Percentiles rank a stretch among this genome's conserved stretches.
These are phyloP conservation scores for Andrena dorsata DNA, from an alignment of 2,888 invertebrate genomes.

Conservation along the genomic window DNA sequence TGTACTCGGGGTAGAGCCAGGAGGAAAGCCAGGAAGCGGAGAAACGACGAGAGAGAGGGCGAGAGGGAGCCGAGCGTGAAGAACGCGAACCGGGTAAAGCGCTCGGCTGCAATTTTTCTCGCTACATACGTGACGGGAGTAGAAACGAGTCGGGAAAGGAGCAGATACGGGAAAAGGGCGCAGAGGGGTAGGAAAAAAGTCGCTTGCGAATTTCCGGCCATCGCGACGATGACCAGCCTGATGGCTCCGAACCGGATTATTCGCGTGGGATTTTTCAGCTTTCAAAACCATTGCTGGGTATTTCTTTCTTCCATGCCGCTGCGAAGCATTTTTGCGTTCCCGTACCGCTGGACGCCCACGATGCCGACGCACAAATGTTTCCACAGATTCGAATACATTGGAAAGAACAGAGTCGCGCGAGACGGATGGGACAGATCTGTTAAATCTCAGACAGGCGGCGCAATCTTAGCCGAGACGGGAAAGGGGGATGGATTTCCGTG, in stretches of 20 bases:
- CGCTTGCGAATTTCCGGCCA: slow-evolving; percentile 77
- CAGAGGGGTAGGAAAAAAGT: slow-evolving; percentile 65
- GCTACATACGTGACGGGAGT: slow-evolving; percentile 85
- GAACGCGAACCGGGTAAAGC: slow-evolving; percentile 84
- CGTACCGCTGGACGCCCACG: not conserved
- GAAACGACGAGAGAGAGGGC: slow-evolving; percentile 29
- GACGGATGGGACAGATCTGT: slow-evolving; percentile 35
- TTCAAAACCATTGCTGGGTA: slow-evolving; percentile 55
- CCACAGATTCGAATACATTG: not conserved
- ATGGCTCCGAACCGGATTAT: slow-evolving; percentile 70
- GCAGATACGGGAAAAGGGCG: slow-evolving; percentile 63
- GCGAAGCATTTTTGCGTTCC: not conserved
- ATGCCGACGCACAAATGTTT: not conserved
- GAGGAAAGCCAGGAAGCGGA: slow-evolving; percentile 25
- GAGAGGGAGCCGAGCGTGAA: slow-evolving; percentile 80
- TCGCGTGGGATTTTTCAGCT: slow-evolving; percentile 78
- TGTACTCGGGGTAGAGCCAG: too few relatives aligned
- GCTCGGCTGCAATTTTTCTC: slow-evolving; percentile 85
- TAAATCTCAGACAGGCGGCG: slow-evolving; percentile 58
- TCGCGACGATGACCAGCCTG: slow-evolving; percentile 66
- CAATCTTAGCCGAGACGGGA: slow-evolving; percentile 43
- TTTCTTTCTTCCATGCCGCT: slow-evolving; percentile 14
- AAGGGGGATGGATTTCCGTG: slow-evolving; percentile 29
- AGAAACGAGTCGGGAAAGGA: slow-evolving; percentile 78
- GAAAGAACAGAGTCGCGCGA: not conserved